A percentile compares a stretch with the other conserved stretches of the same genome.
These are phyloP conservation scores for Nomada ruficornis DNA, from an alignment of 2,888 invertebrate species.

Conservation along the genomic window DNA sequence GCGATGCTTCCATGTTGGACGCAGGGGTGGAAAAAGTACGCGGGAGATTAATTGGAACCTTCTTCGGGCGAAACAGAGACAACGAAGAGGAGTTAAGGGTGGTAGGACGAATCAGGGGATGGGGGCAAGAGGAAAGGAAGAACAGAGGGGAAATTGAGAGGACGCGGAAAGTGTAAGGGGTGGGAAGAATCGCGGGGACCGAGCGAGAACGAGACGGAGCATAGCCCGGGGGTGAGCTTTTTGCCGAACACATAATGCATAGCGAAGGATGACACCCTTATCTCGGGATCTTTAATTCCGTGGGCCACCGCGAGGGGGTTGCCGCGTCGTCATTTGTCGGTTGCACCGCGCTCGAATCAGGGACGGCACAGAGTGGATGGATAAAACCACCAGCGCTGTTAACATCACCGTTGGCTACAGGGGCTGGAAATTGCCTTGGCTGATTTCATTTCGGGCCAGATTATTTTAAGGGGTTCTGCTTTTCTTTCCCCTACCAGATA, in stretches of 20 bases:
- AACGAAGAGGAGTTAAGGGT: conserved; percentile 14
- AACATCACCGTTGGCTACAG: conserved; percentile 70
- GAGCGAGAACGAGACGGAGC: conserved; percentile 35
- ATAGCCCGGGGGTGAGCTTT: conserved; percentile 74
- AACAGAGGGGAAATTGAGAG: conserved; percentile 62
- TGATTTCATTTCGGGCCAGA: conserved; percentile 84
- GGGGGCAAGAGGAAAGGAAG: conserved; percentile 14
- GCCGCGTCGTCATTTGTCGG: conserved; percentile 83
- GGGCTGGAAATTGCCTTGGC: conserved; percentile 83
- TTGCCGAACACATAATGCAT: conserved; percentile 81
- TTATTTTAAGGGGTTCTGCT: conserved; percentile 81
- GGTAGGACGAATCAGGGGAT: conserved; percentile 31
- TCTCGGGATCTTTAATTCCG: conserved; percentile 84
- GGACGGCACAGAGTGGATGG: conserved; percentile 64
- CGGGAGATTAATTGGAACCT: conserved; percentile 78
- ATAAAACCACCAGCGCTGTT: conserved; percentile 72
- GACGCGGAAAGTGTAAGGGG: not conserved
- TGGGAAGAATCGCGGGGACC: conserved; percentile 39
- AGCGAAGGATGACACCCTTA: conserved; percentile 82
- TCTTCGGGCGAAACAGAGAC: conserved; percentile 58
- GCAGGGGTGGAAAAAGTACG: conserved; percentile 59
- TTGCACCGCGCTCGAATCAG: conserved; percentile 74
- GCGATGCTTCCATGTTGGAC: conserved; percentile 32
- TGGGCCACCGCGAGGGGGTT: conserved; percentile 75
- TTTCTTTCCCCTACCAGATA: conserved; percentile 51